Base-by-base conservation (phyloP, 1,140 invertebrate genomes). In the Macrostomum lignano region DNA sequence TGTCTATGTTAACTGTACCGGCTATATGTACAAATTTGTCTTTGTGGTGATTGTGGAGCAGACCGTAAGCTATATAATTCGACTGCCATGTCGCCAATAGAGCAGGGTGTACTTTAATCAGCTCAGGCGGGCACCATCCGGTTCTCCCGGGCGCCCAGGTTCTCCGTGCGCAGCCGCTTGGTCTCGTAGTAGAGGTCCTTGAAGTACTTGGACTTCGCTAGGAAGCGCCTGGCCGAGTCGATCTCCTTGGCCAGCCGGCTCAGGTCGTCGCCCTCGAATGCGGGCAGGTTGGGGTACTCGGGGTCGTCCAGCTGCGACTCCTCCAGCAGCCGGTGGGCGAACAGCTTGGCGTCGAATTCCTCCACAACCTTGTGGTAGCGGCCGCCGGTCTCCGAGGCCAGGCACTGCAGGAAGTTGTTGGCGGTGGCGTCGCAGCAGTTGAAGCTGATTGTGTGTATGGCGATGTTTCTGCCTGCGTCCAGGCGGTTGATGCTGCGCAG, bases 251-350 rank as follows among this genome's bases (percentile, higher is more conserved):
- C 51, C 10, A 58, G 42, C 39, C 47, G 46, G 39, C 43, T 42
- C 34, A 58, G 44, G 40, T 58, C 55, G 47, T 58, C 54, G 17
- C 55, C 51, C 33, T 55, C 52, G 46, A 58, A 50, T 20, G 53
- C 45, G 10, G 55, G 55, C 26, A 58, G 41, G 24, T 47, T 45
- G 3, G 51, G 51, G 37, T 53, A 49, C 49, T 55, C 42, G 11
- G 43, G 41, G 31, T 35, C 33, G 17, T 34, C 21, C 15, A 10
- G 10, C 28, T 17, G 14, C 9, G 32, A 3, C 11, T 21, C 17
- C 22, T 33, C 25, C 7, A 56, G 38, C 2, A 58, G 40, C 38
- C 52, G 52, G 32, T 58, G 55, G 9, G 50, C 44, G 40, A 56
- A 56, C 21, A 55, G 36, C 17, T 52, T 44, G 25, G 51, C 47